These are phyloP conservation scores for Amblyjoppa fuscipennis DNA, from an alignment of 2,888 invertebrate species.

Conservation along the genomic window DNA sequence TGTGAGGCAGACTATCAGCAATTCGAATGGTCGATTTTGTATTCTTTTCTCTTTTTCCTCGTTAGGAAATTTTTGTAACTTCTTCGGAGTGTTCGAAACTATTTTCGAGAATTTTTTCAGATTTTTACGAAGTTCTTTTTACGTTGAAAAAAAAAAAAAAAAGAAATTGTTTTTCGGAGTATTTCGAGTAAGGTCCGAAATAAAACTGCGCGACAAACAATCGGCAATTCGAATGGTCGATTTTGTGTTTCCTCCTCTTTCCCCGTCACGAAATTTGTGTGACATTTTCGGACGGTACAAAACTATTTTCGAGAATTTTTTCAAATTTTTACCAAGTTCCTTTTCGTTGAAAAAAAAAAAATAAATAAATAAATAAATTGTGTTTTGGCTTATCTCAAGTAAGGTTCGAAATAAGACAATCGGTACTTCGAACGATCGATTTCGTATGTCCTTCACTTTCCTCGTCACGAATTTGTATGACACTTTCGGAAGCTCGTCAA, in stretches of 20 bases:
- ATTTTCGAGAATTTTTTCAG: no score
- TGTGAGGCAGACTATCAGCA: background rate
- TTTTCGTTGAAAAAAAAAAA: background rate
- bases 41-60: no score
- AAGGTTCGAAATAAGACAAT: background rate
- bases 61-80: no score
- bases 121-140: no score
- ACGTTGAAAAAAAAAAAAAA: background rate
- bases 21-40: background rate
- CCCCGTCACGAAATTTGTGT: no score
- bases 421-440: background rate
- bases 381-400: background rate
- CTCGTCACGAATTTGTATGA: no score
- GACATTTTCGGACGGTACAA: no score
- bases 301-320: no score
- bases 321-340: no score
- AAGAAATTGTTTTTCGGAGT: background rate
- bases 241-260: background rate
- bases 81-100: no score
- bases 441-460: background rate
- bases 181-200: background rate
- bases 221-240: background rate
- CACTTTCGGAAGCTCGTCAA: no score
- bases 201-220: background rate
- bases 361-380: background rate